Conservation (phyloP, 2,797 vertebrate species). For the Cheirogaleus major region DNA sequence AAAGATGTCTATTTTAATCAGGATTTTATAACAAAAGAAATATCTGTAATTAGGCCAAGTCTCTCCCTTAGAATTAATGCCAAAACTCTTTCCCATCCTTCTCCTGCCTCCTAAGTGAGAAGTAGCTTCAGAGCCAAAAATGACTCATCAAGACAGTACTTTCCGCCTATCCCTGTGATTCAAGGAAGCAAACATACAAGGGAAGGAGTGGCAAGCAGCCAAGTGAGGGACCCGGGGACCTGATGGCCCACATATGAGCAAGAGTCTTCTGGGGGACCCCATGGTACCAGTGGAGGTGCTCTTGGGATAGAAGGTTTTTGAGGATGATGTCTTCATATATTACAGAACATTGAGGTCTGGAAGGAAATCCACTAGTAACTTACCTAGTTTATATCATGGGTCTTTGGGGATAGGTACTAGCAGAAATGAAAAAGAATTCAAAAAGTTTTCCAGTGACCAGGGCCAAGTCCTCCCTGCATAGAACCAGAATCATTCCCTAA, state of each 20-base stretch:
- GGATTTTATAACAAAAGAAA: conserved; percentile 73
- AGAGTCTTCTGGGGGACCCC: background rate
- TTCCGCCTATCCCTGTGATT: background rate
- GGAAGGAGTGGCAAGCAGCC: background rate
- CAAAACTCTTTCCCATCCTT: conserved; percentile 17
- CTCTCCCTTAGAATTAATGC: conserved; percentile 62
- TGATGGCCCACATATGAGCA: background rate
- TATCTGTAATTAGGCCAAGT: conserved; percentile 63
- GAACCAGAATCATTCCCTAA: background rate
- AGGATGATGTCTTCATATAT: background rate
- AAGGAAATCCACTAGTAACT: background rate
- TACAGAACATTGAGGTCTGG: background rate
- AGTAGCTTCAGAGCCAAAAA: conserved; percentile 33
- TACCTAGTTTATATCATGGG: background rate
- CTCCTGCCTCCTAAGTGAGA: conserved; percentile 12
- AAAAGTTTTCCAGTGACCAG: background rate
- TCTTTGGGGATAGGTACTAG: background rate
- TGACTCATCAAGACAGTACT: conserved; percentile 48
- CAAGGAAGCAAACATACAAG: background rate
- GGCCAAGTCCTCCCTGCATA: background rate
- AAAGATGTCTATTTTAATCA: conserved; percentile 55
- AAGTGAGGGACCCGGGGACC: too few species aligned
- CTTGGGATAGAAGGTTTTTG: background rate
- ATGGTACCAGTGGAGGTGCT: background rate
- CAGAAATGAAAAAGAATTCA: background rate